These are phyloP conservation scores for Caranx melampygus DNA, from an alignment of 2,113 vertebrate species.

Conservation along the genomic window DNA sequence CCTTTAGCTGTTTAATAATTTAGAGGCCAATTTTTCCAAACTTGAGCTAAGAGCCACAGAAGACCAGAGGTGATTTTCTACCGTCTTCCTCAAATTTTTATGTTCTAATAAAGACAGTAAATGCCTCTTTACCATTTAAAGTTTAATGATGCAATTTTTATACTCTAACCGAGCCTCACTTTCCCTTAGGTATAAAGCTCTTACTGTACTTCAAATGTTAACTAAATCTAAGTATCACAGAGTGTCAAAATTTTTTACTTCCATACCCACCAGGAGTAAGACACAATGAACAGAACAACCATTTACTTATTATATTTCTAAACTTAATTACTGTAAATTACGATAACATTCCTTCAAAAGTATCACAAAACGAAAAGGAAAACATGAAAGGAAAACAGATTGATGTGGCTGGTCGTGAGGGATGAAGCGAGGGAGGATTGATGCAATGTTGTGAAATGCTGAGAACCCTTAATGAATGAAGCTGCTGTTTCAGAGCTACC, in stretches of 20 bases:
- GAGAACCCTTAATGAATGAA: not conserved
- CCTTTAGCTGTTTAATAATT: conserved; percentile 63
- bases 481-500: not conserved
- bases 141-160: conserved; percentile 26
- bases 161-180: not conserved
- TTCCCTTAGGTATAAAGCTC: conserved; percentile 7
- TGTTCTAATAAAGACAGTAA: conserved; percentile 30
- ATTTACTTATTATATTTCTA: not conserved
- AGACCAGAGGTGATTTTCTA: conserved; percentile 36
- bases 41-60: conserved; percentile 18
- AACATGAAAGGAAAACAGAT: not conserved
- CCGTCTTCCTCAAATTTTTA: conserved; percentile 47
- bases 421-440: not conserved
- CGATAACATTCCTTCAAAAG: not conserved
- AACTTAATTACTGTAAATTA: not conserved
- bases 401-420: not conserved
- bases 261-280: not conserved
- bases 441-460: not conserved
- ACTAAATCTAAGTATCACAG: conserved; percentile 22
- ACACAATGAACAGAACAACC: not conserved
- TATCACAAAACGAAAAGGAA: not conserved
- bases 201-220: conserved; percentile 10
- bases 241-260: not conserved
- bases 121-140: conserved; percentile 36
- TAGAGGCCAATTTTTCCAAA: conserved; percentile 55